A percentile compares a stretch with the other conserved stretches of the same genome.
These are phyloP conservation scores for Phylloscopus whistleri DNA, from an alignment of 2,113 vertebrate genomes.

Conservation along the genomic window DNA sequence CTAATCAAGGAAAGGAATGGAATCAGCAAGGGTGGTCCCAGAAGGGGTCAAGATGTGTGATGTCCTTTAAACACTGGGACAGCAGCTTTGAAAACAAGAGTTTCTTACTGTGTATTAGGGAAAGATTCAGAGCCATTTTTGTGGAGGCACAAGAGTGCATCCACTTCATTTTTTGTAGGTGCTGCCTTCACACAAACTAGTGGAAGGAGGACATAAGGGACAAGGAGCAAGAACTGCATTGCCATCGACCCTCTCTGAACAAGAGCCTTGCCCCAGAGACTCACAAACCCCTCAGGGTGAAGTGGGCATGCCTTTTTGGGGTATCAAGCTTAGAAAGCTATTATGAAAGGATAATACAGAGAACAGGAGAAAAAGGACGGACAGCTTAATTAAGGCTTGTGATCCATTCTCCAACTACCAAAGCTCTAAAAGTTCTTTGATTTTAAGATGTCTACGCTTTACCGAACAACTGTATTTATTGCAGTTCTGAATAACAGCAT, in stretches of 20 bases:
- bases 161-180: not conserved
- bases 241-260: not conserved
- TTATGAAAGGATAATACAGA: not conserved
- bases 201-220: not conserved
- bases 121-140: not conserved
- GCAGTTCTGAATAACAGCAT: not conserved
- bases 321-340: not conserved
- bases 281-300: not conserved
- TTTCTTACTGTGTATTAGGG: not conserved
- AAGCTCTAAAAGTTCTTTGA: not conserved
- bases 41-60: rapidly evolving
- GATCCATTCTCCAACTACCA: not conserved
- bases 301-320: not conserved
- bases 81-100: not conserved
- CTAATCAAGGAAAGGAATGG: not conserved
- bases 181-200: not conserved
- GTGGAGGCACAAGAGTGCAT: not conserved
- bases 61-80: not conserved
- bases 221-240: not conserved
- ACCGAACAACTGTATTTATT: not conserved
- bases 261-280: not conserved
- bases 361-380: not conserved
- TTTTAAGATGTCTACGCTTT: not conserved
- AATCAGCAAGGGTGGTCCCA: not conserved
- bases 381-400: not conserved